phyloP scores from a whole-genome alignment of 1,140 invertebrate genomes.

The Macrobrachium rosenbergii region DNA sequence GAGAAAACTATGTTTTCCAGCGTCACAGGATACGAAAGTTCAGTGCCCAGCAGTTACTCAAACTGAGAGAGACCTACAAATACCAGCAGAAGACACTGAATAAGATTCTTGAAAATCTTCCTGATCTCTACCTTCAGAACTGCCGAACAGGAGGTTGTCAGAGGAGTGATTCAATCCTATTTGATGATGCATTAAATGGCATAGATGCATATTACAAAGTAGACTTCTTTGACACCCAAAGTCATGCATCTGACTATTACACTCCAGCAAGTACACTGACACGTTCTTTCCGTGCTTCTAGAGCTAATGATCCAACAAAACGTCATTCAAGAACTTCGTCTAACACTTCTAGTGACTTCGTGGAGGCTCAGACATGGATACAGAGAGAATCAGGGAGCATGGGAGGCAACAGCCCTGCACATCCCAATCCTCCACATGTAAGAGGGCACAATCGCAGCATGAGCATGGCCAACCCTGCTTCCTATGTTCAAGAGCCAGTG shows the following conservation, averaged over 20 bases:
- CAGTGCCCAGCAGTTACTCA: conserved; percentile 89
- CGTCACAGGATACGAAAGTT: conserved; percentile 94
- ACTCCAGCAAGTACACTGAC: conserved; percentile 65
- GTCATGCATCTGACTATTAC: conserved; percentile 64
- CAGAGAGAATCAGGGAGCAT: conserved; percentile 38
- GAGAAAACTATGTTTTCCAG: conserved; percentile 96
- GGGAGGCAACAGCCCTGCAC: conserved; percentile 38
- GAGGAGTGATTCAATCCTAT: conserved; percentile 79
- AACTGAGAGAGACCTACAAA: conserved; percentile 92
- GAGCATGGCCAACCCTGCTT: conserved; percentile 43
- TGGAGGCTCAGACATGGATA: conserved; percentile 60
- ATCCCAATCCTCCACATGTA: background rate
- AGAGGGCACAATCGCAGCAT: conserved; percentile 46
- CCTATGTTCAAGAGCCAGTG: conserved; percentile 44
- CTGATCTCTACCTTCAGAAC: conserved; percentile 93
- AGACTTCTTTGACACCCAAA: conserved; percentile 60
- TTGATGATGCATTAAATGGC: conserved; percentile 68
- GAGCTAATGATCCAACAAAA: conserved; percentile 44
- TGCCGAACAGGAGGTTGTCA: conserved; percentile 89
- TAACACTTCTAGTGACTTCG: conserved; percentile 55
- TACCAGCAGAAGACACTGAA: conserved; percentile 94
- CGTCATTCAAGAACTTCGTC: conserved; percentile 53
- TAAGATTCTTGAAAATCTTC: conserved; percentile 93
- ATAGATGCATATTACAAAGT: conserved; percentile 69
- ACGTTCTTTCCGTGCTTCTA: conserved; percentile 36